Conservation (phyloP, 2,113 vertebrate species). For the Cyanoramphus novaezelandiae region DNA sequence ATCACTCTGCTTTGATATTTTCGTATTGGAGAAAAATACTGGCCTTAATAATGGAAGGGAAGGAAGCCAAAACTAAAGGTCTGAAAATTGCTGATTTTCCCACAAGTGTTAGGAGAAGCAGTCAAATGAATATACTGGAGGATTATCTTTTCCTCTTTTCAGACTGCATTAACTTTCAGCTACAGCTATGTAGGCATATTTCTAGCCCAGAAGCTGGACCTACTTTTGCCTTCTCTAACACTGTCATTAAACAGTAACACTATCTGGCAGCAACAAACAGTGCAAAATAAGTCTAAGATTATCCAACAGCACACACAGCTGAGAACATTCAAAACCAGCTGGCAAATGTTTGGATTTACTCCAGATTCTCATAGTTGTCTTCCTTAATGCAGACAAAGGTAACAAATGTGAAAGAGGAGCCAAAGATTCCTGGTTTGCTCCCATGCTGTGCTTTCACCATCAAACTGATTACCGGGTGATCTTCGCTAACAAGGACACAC, state of each 20-base stretch:
- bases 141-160: constrained; percentile 6
- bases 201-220: constrained; percentile 46
- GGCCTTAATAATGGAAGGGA: background rate
- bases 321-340: constrained; percentile 64
- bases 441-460: background rate
- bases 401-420: background rate
- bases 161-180: constrained; percentile 10
- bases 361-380: constrained; percentile 40
- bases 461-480: background rate
- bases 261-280: constrained; percentile 59
- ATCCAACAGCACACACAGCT: constrained; percentile 62
- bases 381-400: constrained; percentile 25
- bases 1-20: background rate
- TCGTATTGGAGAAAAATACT: background rate
- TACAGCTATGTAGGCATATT: background rate
- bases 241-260: constrained; percentile 63
- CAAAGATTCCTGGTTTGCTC: background rate
- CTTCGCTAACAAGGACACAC: background rate
- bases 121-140: background rate
- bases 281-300: constrained; percentile 59
- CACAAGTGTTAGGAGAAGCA: background rate
- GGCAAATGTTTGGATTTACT: constrained; percentile 57
- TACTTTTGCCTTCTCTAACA: constrained; percentile 47
- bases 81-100: constrained; percentile 32
- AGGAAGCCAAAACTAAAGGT: background rate